Percentiles rank a stretch among this genome's conserved stretches.
Evolutionary conservation across 2,888 invertebrate genomes (phyloP).

Genomic region (Antheraea assamensis): DNA sequence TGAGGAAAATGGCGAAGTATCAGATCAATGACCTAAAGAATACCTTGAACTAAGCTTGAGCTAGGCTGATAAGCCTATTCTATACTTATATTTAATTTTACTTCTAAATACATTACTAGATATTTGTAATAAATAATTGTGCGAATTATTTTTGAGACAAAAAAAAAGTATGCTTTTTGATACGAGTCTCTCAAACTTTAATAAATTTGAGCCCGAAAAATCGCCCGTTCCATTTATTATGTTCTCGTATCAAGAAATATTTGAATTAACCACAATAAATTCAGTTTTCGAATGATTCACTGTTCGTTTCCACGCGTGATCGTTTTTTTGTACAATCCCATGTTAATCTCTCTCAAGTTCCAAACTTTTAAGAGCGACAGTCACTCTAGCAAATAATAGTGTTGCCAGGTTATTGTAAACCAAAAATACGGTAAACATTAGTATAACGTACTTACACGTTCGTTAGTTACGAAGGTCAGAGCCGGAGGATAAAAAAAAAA

Average conservation of each 20-base stretch:
- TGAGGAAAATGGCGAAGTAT: constrained; percentile 20
- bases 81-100: neutral
- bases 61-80: constrained; percentile 17
- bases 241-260: neutral
- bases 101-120: neutral
- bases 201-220: too few species aligned
- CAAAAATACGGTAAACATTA: neutral
- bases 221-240: neutral
- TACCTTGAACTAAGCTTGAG: constrained; percentile 15
- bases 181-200: neutral
- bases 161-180: neutral
- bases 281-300: neutral
- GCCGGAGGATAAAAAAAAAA: too few species aligned
- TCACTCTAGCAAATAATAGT: neutral
- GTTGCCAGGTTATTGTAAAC: neutral
- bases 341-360: neutral
- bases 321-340: too few species aligned
- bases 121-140: neutral
- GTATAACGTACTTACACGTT: too few species aligned
- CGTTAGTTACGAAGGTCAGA: too few species aligned
- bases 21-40: constrained; percentile 6
- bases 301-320: neutral
- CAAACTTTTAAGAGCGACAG: too few species aligned
- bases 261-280: neutral
- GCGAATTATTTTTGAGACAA: neutral